These are phyloP conservation scores for Philopotamus ludificatus DNA, from an alignment of 1,140 invertebrate genomes.

Conservation along the genomic window DNA sequence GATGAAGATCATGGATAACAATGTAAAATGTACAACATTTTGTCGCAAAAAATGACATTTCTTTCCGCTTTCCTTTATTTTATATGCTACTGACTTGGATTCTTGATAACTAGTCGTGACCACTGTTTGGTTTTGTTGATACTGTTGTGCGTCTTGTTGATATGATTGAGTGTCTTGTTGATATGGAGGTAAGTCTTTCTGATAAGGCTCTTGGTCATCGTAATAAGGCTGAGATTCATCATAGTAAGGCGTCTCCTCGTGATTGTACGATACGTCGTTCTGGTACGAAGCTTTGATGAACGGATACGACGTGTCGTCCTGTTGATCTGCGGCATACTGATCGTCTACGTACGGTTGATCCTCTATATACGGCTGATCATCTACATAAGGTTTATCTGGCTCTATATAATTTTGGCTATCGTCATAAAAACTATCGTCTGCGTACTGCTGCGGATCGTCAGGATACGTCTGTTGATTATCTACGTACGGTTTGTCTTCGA, in stretches of 20 bases:
- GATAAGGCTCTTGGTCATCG: constrained; percentile 41
- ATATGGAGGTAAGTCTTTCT: constrained; percentile 41
- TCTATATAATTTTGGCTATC: constrained; percentile 33
- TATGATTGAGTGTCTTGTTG: constrained; percentile 39
- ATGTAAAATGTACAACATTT: not conserved
- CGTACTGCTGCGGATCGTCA: constrained; percentile 31
- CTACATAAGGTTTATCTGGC: constrained; percentile 30
- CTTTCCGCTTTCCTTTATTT: not conserved
- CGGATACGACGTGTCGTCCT: constrained; percentile 32
- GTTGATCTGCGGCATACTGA: constrained; percentile 13
- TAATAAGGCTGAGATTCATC: constrained; percentile 42
- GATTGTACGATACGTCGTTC: constrained; percentile 31
- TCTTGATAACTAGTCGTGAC: constrained; percentile 37
- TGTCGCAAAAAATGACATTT: no score
- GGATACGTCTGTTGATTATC: constrained; percentile 34
- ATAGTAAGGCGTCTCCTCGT: constrained; percentile 38
- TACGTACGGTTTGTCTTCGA: constrained; percentile 20
- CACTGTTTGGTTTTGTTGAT: constrained; percentile 27
- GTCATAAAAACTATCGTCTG: constrained; percentile 38
- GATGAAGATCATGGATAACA: no score
- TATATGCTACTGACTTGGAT: constrained; percentile 28
- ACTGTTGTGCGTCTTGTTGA: constrained; percentile 38
- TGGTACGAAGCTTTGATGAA: constrained; percentile 28
- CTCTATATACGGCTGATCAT: constrained; percentile 26
- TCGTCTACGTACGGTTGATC: constrained; percentile 27